These are phyloP conservation scores for Macrobrachium rosenbergii DNA, from an alignment of 1,140 invertebrate species.

Conservation along the genomic window DNA sequence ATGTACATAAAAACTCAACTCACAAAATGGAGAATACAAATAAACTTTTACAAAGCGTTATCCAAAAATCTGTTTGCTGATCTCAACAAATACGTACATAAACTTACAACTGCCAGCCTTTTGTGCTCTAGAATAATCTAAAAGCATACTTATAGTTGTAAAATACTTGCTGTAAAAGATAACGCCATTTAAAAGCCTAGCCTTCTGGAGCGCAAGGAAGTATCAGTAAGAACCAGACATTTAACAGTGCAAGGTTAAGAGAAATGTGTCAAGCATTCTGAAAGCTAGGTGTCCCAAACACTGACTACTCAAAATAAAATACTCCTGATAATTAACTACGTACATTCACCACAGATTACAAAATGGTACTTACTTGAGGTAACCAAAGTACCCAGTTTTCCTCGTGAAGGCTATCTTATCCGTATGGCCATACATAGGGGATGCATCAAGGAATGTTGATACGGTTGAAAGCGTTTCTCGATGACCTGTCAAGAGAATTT, in stretches of 20 bases:
- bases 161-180: too few relatives aligned
- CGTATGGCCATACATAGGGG: slow-evolving; percentile 59
- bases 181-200: too few relatives aligned
- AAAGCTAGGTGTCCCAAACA: background rate
- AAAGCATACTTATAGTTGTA: too few relatives aligned
- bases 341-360: background rate
- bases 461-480: slow-evolving; percentile 58
- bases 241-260: background rate
- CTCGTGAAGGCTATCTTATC: slow-evolving; percentile 57
- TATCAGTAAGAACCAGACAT: too few relatives aligned
- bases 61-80: too few relatives aligned
- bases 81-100: too few relatives aligned
- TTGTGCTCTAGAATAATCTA: too few relatives aligned
- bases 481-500: slow-evolving; percentile 38
- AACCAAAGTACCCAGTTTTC: slow-evolving; percentile 65
- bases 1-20: too few relatives aligned
- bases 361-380: slow-evolving; percentile 57
- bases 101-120: too few relatives aligned
- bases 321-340: background rate
- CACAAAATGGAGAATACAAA: background rate
- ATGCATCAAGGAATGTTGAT: slow-evolving; percentile 63
- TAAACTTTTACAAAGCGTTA: background rate
- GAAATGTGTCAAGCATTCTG: background rate
- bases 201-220: too few relatives aligned
- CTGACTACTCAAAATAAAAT: background rate